Conservation (phyloP, 2,797 vertebrate genomes). For the Sebastes reedi region DNA sequence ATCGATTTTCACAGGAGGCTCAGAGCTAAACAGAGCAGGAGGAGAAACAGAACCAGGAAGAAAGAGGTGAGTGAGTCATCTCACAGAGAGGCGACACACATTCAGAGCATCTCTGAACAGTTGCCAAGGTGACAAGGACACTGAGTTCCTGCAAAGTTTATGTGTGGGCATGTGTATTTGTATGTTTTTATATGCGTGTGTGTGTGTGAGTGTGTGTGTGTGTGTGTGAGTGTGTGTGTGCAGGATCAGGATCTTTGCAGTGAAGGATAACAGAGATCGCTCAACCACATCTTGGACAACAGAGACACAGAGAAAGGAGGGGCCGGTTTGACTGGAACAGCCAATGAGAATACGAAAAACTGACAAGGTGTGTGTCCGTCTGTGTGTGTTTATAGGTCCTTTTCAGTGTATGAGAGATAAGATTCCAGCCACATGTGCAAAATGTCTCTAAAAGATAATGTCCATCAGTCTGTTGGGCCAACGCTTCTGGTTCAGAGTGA, state of each 20-base stretch:
- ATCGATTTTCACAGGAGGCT: slow-evolving; percentile 6
- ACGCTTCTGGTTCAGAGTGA: not conserved
- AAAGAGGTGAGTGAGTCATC: slow-evolving; percentile 36
- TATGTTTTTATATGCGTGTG: not conserved
- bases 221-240: not conserved
- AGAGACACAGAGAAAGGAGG: not conserved
- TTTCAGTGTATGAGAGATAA: not conserved
- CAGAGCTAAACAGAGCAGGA: not conserved
- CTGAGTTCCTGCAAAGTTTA: not conserved
- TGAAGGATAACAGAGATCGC: not conserved
- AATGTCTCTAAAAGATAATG: not conserved
- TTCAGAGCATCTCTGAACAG: slow-evolving; percentile 47
- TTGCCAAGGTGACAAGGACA: slow-evolving; percentile 72
- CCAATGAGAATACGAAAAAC: not conserved
- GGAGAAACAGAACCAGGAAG: not conserved
- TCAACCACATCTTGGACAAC: not conserved
- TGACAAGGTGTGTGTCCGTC: not conserved
- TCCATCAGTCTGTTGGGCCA: not conserved
- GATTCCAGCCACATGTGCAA: not conserved
- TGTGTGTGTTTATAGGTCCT: not conserved
- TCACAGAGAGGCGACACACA: slow-evolving; percentile 8
- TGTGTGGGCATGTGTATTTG: not conserved
- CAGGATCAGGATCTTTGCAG: not conserved
- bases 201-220: not conserved
- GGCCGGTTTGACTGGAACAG: not conserved